A percentile compares a stretch with the other conserved stretches of the same genome.
Conservation (phyloP, 2,113 vertebrate genomes). For the Dunckerocampus dactyliophorus region DNA sequence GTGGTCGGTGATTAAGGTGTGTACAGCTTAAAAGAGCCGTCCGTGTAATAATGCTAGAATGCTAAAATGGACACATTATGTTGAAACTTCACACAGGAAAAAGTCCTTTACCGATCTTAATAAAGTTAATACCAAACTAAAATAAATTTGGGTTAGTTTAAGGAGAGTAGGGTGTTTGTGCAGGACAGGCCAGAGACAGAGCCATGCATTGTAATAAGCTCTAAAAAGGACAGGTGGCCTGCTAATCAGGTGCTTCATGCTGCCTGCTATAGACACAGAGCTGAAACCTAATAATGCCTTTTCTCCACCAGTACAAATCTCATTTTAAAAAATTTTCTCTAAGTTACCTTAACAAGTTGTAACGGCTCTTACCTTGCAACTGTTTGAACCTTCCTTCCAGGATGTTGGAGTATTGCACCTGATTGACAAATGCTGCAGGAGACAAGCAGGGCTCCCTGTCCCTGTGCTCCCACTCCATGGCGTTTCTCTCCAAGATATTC, state of each 20-base stretch:
- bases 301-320: neutral
- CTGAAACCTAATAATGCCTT: slow-evolving; percentile 15
- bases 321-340: neutral
- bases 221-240: slow-evolving; percentile 67
- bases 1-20: slow-evolving; percentile 2
- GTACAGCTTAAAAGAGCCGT: slow-evolving; percentile 6
- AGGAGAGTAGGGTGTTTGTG: slow-evolving; percentile 26
- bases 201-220: slow-evolving; percentile 63
- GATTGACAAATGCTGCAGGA: slow-evolving; percentile 85
- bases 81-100: neutral
- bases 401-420: slow-evolving; percentile 84
- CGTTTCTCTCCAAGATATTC: slow-evolving; percentile 36
- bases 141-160: neutral
- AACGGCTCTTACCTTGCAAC: slow-evolving; percentile 83
- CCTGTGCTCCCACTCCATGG: slow-evolving; percentile 69
- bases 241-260: slow-evolving; percentile 62
- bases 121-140: neutral
- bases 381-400: slow-evolving; percentile 91
- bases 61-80: neutral
- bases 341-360: neutral
- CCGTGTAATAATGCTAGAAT: neutral
- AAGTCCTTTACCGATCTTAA: neutral
- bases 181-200: slow-evolving; percentile 40
- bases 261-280: slow-evolving; percentile 49
- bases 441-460: slow-evolving; percentile 74